These are phyloP conservation scores for Macrosiphum euphorbiae DNA, from an alignment of 2,888 invertebrate genomes.

Conservation along the genomic window DNA sequence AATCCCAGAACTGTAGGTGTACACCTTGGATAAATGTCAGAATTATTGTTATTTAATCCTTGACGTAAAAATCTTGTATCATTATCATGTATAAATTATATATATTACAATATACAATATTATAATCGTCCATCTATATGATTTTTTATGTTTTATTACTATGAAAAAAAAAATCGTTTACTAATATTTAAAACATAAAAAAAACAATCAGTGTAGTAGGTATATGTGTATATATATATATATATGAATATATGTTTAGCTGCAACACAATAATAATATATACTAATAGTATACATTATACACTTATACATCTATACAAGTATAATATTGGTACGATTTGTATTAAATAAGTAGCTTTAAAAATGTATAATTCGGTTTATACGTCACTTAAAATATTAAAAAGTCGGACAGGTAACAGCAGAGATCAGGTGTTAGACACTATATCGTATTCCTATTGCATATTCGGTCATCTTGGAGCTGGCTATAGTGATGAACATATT, in stretches of 20 bases:
- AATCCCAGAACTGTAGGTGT: background rate
- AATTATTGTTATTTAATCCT: constrained; percentile 39
- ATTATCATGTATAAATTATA: background rate
- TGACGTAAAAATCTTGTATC: constrained; percentile 12
- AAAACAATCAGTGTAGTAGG: background rate
- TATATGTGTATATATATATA: background rate
- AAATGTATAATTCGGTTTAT: constrained; percentile 2
- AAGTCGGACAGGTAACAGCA: background rate
- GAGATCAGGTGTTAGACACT: background rate
- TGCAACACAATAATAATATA: background rate
- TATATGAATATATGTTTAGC: too few species aligned
- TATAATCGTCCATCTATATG: background rate
- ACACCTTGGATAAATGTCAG: constrained; percentile 5
- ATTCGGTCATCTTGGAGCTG: background rate
- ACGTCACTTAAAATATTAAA: background rate
- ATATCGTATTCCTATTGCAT: background rate
- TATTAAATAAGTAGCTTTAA: constrained; percentile 2
- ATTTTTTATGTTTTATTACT: background rate
- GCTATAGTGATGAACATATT: background rate
- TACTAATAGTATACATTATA: background rate
- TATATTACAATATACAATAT: background rate
- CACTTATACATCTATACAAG: background rate
- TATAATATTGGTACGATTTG: background rate
- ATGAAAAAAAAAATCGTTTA: constrained; percentile 3
- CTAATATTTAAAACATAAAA: background rate